phyloP scores from a whole-genome alignment of 2,888 invertebrate species.

The Agrotis segetum region DNA sequence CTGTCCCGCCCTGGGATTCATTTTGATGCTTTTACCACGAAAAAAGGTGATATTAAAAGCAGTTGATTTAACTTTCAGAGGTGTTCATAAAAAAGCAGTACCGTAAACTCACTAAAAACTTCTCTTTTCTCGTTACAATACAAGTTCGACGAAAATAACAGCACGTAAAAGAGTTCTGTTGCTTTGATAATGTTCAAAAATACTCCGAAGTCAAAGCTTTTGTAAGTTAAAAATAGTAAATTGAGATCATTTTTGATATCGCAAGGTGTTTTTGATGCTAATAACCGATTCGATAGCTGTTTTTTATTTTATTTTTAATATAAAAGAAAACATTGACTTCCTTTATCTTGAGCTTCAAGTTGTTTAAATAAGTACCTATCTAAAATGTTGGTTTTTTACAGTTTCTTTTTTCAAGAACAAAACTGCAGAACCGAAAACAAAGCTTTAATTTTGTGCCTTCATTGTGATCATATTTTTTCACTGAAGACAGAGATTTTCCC shows the following conservation, averaged over 20 bases:
- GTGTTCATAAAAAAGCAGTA: not conserved
- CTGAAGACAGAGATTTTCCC: not conserved
- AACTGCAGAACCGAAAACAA: no score
- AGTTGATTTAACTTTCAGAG: not conserved
- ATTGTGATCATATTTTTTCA: not conserved
- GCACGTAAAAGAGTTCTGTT: not conserved
- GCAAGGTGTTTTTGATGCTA: not conserved
- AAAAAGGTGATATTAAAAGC: not conserved
- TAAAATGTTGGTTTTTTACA: no score
- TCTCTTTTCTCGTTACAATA: constrained; percentile 12
- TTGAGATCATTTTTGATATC: not conserved
- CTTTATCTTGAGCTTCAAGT: not conserved
- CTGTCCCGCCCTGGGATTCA: no score
- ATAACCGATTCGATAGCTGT: not conserved
- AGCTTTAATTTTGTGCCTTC: no score
- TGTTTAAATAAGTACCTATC: no score
- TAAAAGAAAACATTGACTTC: not conserved
- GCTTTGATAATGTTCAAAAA: constrained; percentile 9
- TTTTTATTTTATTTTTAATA: not conserved
- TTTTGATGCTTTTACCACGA: no score
- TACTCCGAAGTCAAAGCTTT: not conserved
- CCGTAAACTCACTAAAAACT: not conserved
- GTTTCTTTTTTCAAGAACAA: no score
- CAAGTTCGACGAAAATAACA: constrained; percentile 15
- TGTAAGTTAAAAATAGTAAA: constrained; percentile 16